phyloP scores from a whole-genome alignment of 2,888 invertebrate genomes.

The Pammene fasciana region DNA sequence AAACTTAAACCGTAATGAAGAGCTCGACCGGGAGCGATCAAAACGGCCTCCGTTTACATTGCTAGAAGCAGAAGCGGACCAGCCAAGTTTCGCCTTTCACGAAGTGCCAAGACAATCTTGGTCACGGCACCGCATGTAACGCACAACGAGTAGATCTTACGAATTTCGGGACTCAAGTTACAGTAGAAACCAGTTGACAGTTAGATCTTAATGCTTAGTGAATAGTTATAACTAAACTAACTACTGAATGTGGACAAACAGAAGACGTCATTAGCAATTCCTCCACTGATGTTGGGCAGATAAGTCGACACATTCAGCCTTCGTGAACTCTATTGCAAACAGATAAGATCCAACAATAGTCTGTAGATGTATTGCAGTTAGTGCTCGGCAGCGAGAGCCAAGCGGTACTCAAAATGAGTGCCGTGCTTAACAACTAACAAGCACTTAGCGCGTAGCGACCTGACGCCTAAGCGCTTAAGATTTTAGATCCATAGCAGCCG shows the following conservation, averaged over 20 bases:
- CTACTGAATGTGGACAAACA: conserved; percentile 5
- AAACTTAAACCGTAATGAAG: conserved; percentile 31
- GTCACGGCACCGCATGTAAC: not conserved
- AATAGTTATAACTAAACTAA: not conserved
- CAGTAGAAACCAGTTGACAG: too few relatives aligned
- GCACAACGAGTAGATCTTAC: too few relatives aligned
- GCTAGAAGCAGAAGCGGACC: not conserved
- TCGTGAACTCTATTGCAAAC: not conserved
- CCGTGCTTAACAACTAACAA: not conserved
- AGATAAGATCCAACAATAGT: not conserved
- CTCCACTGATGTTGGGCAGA: not conserved
- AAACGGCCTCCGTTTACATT: not conserved
- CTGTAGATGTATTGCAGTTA: not conserved
- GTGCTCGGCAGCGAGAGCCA: not conserved
- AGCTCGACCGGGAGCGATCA: not conserved
- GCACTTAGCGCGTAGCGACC: not conserved
- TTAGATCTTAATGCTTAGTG: not conserved
- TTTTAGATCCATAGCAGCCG: not conserved
- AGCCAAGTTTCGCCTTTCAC: not conserved
- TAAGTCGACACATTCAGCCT: not conserved
- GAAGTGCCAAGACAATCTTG: not conserved
- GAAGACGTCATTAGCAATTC: conserved; percentile 5
- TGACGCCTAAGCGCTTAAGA: not conserved
- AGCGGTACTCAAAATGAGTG: not conserved
- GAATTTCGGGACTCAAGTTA: too few relatives aligned